These are phyloP conservation scores for Eupithecia insigniata DNA, from an alignment of 2,888 invertebrate species.

Conservation along the genomic window DNA sequence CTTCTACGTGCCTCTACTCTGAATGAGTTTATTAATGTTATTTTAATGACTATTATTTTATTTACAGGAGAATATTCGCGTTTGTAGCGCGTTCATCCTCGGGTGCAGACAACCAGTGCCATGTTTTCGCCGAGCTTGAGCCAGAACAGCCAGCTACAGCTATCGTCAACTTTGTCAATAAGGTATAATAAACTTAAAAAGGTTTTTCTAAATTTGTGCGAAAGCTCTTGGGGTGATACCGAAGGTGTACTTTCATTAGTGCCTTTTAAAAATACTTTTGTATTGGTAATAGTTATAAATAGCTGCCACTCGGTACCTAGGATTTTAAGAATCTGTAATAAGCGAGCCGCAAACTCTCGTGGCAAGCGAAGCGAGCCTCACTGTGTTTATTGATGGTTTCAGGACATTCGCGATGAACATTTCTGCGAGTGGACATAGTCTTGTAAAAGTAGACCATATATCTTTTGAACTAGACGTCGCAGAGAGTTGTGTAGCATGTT, in stretches of 20 bases:
- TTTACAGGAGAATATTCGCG: slow-evolving; percentile 93
- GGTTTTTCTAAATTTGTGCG: not conserved
- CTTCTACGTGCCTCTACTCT: not conserved
- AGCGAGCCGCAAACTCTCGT: not conserved
- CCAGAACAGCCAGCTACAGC: slow-evolving; percentile 97
- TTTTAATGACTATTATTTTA: not conserved
- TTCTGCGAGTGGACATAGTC: not conserved
- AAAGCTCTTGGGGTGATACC: no score
- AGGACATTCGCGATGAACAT: not conserved
- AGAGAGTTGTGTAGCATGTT: not conserved
- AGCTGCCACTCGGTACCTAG: not conserved
- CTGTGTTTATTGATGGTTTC: no score
- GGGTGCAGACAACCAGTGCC: slow-evolving; percentile 97
- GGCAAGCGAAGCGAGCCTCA: not conserved
- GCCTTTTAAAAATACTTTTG: not conserved
- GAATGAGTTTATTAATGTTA: not conserved
- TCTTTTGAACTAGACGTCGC: not conserved
- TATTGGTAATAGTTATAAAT: not conserved
- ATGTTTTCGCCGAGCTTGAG: slow-evolving; percentile 97
- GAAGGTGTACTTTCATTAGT: no score
- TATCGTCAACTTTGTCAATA: slow-evolving; percentile 94
- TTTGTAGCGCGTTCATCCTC: slow-evolving; percentile 95
- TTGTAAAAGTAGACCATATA: not conserved
- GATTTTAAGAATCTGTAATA: not conserved
- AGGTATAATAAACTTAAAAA: slow-evolving; percentile 64